Evolutionary conservation across 2,113 vertebrate species (phyloP), one percentile per base, ranked within the genome.

Genomic region (Myxocyprinus asiaticus): DNA sequence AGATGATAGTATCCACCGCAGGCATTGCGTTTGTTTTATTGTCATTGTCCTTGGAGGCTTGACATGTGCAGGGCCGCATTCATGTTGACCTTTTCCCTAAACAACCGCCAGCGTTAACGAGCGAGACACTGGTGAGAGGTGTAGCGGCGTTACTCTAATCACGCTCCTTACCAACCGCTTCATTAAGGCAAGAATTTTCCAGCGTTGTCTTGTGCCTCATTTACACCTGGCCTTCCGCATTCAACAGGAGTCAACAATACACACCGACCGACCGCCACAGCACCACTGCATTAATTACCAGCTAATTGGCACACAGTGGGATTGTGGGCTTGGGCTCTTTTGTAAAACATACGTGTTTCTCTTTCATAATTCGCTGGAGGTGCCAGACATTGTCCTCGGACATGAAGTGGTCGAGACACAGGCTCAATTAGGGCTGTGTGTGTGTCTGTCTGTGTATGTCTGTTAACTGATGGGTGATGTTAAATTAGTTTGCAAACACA

Each of bases 151-250:
- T 76, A 79, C 67, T 82, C 62, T 33, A 78, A 59, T 90, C 87
- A 44, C 87, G 92, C 94, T 94, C 94, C 95, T 92, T 94, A 94
- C 95, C 96, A 97, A 95, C 96, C 91, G 88, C 81, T 91, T 95
- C 89, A 90, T 95, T 94, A 91, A 92, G 89, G 87, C 90, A 96
- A 89, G 95, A 98, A 98, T 98, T 91, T 92, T 80, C 22, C 14
- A 75, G 82, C 79, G 84, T 78, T 65, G 84, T 76, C 56, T 63
- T 69, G 85, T 84, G 78, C 90, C 91, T 94, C 94, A 96, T 96
- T 98, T 98, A 98, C 91, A 88, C 88, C 82, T 44, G 85, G 91
- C 81, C 84, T 85, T 43, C 85, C 80, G 88, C 92, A 92, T 95
- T 95, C 93, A 95, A 89, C 88, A 80, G 80, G 89, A 92, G 91